These are phyloP conservation scores for Rhea americana DNA, from an alignment of 2,113 vertebrate genomes.

Conservation along the genomic window DNA sequence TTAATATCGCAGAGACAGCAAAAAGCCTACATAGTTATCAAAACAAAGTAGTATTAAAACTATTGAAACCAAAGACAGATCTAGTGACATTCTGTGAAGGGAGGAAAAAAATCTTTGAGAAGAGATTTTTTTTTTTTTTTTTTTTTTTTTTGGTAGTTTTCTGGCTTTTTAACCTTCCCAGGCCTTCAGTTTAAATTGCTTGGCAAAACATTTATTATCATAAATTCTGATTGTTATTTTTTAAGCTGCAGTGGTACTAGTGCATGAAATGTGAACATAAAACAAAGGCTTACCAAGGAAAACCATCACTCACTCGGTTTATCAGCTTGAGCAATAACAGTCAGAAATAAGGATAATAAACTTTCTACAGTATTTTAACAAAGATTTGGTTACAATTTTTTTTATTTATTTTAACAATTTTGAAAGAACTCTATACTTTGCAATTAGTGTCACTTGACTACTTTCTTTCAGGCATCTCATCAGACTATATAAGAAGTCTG, in stretches of 20 bases:
- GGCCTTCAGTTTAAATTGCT: not conserved
- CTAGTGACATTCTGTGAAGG: not conserved
- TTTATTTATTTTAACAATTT: not conserved
- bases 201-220: constrained; percentile 72
- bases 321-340: constrained; percentile 33
- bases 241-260: constrained; percentile 57
- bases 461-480: constrained; percentile 41
- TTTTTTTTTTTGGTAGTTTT: no score
- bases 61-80: not conserved
- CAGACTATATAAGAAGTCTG: not conserved
- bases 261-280: constrained; percentile 51
- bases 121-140: not conserved
- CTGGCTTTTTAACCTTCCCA: not conserved
- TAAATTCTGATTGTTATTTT: constrained; percentile 67
- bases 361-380: constrained; percentile 54
- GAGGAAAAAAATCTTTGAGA: not conserved
- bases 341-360: constrained; percentile 72
- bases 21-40: not conserved
- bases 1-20: not conserved
- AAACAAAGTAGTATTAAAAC: not conserved
- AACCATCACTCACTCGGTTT: constrained; percentile 45
- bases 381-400: constrained; percentile 50
- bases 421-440: not conserved
- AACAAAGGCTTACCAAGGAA: constrained; percentile 47
- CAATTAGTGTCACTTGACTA: not conserved